Evolutionary conservation across 2,113 vertebrate genomes (phyloP), one percentile per base, ranked within the genome.

Genomic region (Gallinago paraguaiae): DNA sequence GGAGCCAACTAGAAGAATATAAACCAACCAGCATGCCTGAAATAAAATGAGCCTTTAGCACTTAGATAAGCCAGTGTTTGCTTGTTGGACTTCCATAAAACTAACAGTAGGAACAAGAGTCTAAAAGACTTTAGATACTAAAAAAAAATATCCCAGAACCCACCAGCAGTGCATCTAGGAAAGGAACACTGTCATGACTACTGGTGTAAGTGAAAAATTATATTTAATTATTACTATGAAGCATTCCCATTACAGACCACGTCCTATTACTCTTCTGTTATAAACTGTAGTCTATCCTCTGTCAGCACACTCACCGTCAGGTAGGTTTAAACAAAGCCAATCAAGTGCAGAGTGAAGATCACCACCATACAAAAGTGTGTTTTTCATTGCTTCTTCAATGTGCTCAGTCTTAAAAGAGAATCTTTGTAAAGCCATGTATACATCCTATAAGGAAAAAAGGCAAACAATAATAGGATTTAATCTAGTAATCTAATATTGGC

Each of bases 371-470:
- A 99, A 94, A 69, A 99, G 97, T 7, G 99, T 99, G 88, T 98
- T 99, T 96, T 99, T 99, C 99, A 99, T 99, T 24, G 99, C 99
- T 95, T 99, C 99, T 95, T 99, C 99, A 51, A 99, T 99, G 95
- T 99, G 99, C 31, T 99, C 99, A 25, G 98, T 98, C 93, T 99
- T 99, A 92, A 99, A 99, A 70, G 97, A 98, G 95, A 99, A 99
- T 85, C 96, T 98, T 94, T 99, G 98, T 93, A 99, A 98, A 93
- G 99, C 99, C 93, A 98, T 98, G 87, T 99, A 99, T 17, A 99
- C 97, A 95, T 99, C 99, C 99, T 99, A 94, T 9, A 82, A 91
- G 74, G 3, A 82, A 39, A 39, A n/a, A 17, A 45, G 24, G 3
- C 8, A 74, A 14, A 64, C 68, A 50, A 79, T 2, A 43, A 3